Conservation (phyloP, 2,888 invertebrate species). For the Phasia obesa region DNA sequence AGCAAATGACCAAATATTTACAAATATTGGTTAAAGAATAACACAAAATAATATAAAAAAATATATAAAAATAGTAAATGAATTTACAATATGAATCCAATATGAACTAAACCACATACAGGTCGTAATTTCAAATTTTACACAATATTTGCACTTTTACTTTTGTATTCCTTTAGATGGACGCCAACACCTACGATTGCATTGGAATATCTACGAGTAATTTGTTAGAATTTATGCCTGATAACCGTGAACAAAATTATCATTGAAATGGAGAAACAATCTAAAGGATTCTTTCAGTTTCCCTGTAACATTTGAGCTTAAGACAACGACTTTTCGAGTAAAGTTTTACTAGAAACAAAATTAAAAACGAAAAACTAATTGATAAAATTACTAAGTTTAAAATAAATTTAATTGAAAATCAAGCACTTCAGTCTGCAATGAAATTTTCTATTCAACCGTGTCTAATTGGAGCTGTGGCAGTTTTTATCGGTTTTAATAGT, state of each 20-base stretch:
- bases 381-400: too few relatives aligned
- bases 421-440: conserved; percentile 5
- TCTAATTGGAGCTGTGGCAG: conserved; percentile 56
- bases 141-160: conserved; percentile 45
- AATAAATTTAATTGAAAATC: too few relatives aligned
- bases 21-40: too few relatives aligned
- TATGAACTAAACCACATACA: conserved; percentile 3
- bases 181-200: conserved; percentile 34
- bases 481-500: conserved; percentile 67
- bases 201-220: too few relatives aligned
- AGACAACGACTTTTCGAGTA: conserved; percentile 35
- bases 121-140: conserved; percentile 71
- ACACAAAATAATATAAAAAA: too few relatives aligned
- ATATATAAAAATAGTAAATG: too few relatives aligned
- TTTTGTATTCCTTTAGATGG: too few relatives aligned
- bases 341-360: too few relatives aligned
- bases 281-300: conserved; percentile 50
- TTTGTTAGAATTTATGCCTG: conserved; percentile 1
- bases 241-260: conserved; percentile 37
- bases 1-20: too few relatives aligned
- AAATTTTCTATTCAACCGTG: conserved; percentile 44
- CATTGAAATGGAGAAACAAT: conserved; percentile 53
- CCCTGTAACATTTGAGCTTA: conserved; percentile 46
- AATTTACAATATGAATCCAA: too few relatives aligned
- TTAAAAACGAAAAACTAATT: too few relatives aligned